Base-by-base conservation (phyloP, 2,888 invertebrate species). In the Harpagoxenus sublaevis region DNA sequence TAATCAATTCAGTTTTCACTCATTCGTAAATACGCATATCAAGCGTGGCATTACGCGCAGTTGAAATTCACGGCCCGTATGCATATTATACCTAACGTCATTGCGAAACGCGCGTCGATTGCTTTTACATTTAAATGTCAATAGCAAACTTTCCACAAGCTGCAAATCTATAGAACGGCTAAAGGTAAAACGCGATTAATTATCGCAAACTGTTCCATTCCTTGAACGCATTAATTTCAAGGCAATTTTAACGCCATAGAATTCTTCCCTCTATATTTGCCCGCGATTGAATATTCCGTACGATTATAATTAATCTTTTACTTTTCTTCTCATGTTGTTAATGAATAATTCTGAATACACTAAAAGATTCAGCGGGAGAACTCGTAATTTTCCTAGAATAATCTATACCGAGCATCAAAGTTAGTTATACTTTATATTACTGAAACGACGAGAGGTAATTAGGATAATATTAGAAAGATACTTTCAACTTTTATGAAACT, bases 71-170 rank as follows among this genome's bases (percentile, higher is more conserved):
- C 45, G 45, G n/a, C 1, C 10, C 18, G 28, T 28, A 31, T 23
- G 53, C n/a, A 53, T 71, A 35, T 71, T 35, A 48, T 35, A 48
- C 28, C 18, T 31, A 4, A 68, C 45, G 48, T 5, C 15, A 51
- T 48, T 75, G 35, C 66, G 10, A 31, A 68, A 48, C 28, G 48
- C 48, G 9, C 15, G 23, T 65, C 48, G n/a, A 75, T 51, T 23
- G 51, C 23, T 51, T 75, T 75, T 39, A 15, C 74, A 48, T 65
- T 75, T 51, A 65, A 75, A 63, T 63, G 75, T 63, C 74, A 63
- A 45, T 74, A 62, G 15, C 62, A 74, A 74, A 35, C n/a, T 23
- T 65, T 63, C 28, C 18, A 51, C 31, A 9, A 66, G 28, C 28
- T 65, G 31, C 2, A 48, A 23, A 35, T 62, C 9, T 35, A 31